These are phyloP conservation scores for Thermophis baileyi DNA, from an alignment of 2,113 vertebrate genomes.

Conservation along the genomic window DNA sequence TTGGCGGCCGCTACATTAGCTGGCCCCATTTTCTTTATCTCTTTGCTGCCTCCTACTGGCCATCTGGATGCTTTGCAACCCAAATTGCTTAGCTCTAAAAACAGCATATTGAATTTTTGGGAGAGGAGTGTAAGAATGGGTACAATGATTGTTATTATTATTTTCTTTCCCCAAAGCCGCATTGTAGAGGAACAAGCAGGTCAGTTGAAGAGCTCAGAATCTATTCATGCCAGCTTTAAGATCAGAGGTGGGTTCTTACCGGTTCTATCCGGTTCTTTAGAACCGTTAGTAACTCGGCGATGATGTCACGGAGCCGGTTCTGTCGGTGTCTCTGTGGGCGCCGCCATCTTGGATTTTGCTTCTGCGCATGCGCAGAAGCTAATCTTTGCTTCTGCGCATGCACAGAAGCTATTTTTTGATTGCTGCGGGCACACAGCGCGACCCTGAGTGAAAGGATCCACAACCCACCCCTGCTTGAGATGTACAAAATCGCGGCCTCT, in stretches of 20 bases:
- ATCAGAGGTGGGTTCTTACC: too few species aligned
- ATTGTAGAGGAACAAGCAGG: conserved; percentile 80
- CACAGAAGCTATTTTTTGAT: too few species aligned
- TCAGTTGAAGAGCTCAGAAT: conserved; percentile 79
- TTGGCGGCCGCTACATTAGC: background rate
- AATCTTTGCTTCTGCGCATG: too few species aligned
- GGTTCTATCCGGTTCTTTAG: too few species aligned
- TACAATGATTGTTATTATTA: conserved; percentile 69
- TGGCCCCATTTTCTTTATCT: background rate
- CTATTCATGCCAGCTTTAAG: conserved; percentile 80
- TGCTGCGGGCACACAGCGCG: too few species aligned
- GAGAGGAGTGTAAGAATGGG: conserved; percentile 55
- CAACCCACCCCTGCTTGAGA: too few species aligned
- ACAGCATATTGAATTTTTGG: conserved; percentile 74
- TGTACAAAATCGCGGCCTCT: conserved; percentile 21
- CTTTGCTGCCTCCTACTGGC: background rate
- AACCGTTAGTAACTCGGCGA: too few species aligned
- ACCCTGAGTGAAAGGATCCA: too few species aligned
- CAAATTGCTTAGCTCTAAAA: background rate
- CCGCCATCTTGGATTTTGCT: too few species aligned
- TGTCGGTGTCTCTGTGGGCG: too few species aligned
- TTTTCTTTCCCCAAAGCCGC: conserved; percentile 69
- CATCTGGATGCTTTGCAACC: background rate
- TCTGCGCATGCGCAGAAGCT: too few species aligned
- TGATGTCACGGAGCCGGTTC: too few species aligned